These are phyloP conservation scores for Xenopus tropicalis DNA, from an alignment of 2,113 vertebrate genomes.

Conservation along the genomic window UCB_Xtro_10.0 CM004449.2:101936001-101936500, in stretches of 20 bases:
- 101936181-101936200: constrained; percentile 26
- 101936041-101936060: constrained; percentile 33
- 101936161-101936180: constrained; percentile 39
- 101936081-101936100: constrained; percentile 44
- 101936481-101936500: background rate
- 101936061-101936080: constrained; percentile 40
- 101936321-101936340: fast-evolving
- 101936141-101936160: constrained; percentile 27
- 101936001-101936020: constrained; percentile 23
- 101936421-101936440: constrained; percentile 26
- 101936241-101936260: constrained; percentile 40
- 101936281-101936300: background rate
- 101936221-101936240: constrained; percentile 40
- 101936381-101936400: background rate
- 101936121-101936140: constrained; percentile 43
- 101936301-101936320: background rate
- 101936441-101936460: constrained; percentile 18
- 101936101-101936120: constrained; percentile 42
- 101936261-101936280: background rate
- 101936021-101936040: constrained; percentile 30
- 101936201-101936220: constrained; percentile 32
- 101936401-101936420: constrained; percentile 32
- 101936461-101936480: constrained; percentile 7
- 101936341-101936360: fast-evolving
- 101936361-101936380: background rate